These are phyloP conservation scores for Entomobrya multifasciata DNA, from an alignment of 2,888 invertebrate species.

Conservation along the genomic window DNA sequence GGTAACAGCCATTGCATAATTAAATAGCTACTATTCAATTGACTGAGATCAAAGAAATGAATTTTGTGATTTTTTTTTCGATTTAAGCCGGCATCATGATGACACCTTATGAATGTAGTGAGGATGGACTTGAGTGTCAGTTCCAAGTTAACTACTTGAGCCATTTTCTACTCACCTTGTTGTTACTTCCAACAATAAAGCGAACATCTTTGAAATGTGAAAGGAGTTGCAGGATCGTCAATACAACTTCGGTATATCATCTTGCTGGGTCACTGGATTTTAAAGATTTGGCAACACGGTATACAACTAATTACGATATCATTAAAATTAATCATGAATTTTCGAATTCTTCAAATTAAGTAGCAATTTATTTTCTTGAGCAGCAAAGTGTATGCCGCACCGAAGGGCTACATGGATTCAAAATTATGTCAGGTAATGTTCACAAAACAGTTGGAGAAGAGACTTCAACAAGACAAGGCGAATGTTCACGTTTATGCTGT, in stretches of 20 bases:
- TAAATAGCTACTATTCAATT: too few species aligned
- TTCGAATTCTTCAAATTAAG: too few species aligned
- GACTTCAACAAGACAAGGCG: slow-evolving; percentile 83
- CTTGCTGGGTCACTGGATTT: slow-evolving; percentile 88
- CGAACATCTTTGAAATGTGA: slow-evolving; percentile 82
- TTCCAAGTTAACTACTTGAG: slow-evolving; percentile 93
- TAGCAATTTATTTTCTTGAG: neutral
- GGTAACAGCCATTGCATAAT: too few species aligned
- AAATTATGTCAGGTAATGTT: slow-evolving; percentile 90
- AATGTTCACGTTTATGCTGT: slow-evolving; percentile 86
- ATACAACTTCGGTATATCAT: slow-evolving; percentile 92
- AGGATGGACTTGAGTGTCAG: slow-evolving; percentile 93
- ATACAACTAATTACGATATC: too few species aligned
- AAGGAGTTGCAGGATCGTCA: slow-evolving; percentile 86
- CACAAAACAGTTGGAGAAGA: slow-evolving; percentile 84
- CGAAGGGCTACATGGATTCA: slow-evolving; percentile 88
- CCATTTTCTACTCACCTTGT: slow-evolving; percentile 90
- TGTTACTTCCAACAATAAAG: slow-evolving; percentile 88
- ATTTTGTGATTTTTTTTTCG: slow-evolving; percentile 5
- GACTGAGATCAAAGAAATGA: too few species aligned
- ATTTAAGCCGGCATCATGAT: slow-evolving; percentile 95
- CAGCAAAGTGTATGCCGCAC: slow-evolving; percentile 46
- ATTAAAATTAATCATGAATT: too few species aligned
- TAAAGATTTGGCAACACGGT: slow-evolving; percentile 86
- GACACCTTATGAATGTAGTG: slow-evolving; percentile 88